Evolutionary conservation across 2,113 vertebrate species (phyloP), one percentile per base, ranked within the genome.

Genomic region (Lipotes vexillifer): DNA sequence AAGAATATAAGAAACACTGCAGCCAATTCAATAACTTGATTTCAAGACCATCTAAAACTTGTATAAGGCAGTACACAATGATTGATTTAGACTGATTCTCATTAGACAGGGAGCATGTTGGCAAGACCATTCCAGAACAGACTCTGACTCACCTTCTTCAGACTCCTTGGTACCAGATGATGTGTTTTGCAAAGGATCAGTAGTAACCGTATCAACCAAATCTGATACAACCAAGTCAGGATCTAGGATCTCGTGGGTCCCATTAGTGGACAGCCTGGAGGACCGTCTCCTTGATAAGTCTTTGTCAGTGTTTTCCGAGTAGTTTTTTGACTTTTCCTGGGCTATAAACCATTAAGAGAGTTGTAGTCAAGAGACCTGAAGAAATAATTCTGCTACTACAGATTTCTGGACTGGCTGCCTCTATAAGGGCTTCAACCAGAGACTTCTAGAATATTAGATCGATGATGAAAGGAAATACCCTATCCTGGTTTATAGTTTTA

Each of bases 241-340:
- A 91, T 97, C 97, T 98, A 98, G 96, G 95, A 98, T 97, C 63
- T 98, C 99, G 9, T 98, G 98, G 85, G 97, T 97, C 93, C 98
- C 97, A 84, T 92, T 88, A 57, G 98, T 98, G 0, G 98, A 98
- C n/a, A 99, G 98, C 38, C 98, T 98, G 61, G 98, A 98, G 23
- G 98, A 99, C 66, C 98, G 98, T 63, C 98, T 98, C 88, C 98
- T 99, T n/a, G 98, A 98, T 57, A 97, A 98, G 59, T 99, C 98
- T 98, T 97, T 98, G 92, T 98, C 98, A 96, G 94, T 95, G 80
- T 96, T 98, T 96, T 97, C 98, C 61, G 97, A 97, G 93, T 97
- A 97, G 71, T 63, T 98, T 98, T 98, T 99, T 86, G 98, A 77
- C 89, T 98, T 99, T 87, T 98, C 98, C 94, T 98, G 98, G 97